phyloP scores from a whole-genome alignment of 2,113 vertebrate genomes.

The Zootoca vivipara region DNA sequence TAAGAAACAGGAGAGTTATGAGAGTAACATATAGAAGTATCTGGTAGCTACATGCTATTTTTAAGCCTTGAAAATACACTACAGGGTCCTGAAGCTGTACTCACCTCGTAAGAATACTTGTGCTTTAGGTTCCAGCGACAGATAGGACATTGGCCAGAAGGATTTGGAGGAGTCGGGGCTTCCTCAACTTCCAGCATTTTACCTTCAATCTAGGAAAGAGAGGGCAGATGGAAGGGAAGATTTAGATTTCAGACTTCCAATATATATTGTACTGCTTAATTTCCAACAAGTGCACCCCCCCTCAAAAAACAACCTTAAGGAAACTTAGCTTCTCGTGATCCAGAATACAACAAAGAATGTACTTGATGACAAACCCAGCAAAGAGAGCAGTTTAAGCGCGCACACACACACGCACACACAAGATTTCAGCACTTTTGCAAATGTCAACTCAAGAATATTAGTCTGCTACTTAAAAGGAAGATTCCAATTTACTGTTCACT shows the following conservation, averaged over 20 bases:
- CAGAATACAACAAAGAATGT: neutral
- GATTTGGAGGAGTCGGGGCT: slow-evolving; percentile 87
- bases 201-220: slow-evolving; percentile 86
- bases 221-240: neutral
- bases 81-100: neutral
- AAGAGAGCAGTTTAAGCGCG: neutral
- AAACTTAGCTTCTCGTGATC: neutral
- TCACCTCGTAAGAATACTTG: slow-evolving; percentile 91
- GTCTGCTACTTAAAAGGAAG: neutral
- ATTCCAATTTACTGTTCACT: neutral
- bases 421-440: neutral
- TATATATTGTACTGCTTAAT: neutral
- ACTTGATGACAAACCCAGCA: neutral
- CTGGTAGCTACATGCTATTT: neutral
- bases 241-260: neutral
- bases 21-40: neutral
- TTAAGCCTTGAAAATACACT: neutral
- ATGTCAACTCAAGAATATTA: neutral
- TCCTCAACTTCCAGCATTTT: slow-evolving; percentile 65
- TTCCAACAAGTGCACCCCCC: neutral
- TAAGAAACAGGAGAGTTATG: fast-evolving
- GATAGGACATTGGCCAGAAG: slow-evolving; percentile 91
- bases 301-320: neutral
- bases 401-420: too few relatives aligned
- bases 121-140: slow-evolving; percentile 97